Percentiles rank a stretch among this genome's conserved stretches.
Evolutionary conservation across 2,113 vertebrate genomes (phyloP).

Genomic region (Xyrauchen texanus): DNA sequence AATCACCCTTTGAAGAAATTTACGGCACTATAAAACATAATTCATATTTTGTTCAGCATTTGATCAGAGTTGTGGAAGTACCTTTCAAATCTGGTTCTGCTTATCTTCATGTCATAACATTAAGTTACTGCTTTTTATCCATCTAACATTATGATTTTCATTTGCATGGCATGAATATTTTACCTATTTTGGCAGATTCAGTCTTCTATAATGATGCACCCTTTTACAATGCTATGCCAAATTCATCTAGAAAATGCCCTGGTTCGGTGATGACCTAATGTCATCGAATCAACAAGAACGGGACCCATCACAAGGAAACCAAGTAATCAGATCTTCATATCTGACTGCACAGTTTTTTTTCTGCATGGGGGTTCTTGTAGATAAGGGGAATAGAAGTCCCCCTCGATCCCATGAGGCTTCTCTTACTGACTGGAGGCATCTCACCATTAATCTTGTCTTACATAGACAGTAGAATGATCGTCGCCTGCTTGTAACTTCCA

Average conservation of each 20-base stretch:
- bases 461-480: slow-evolving; percentile 15
- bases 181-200: slow-evolving; percentile 8
- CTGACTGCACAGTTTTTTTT: slow-evolving; percentile 1
- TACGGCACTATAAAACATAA: background rate
- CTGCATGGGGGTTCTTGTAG: background rate
- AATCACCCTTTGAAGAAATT: slow-evolving; percentile 40
- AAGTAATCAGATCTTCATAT: slow-evolving; percentile 4
- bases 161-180: slow-evolving; percentile 9
- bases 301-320: background rate
- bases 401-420: slow-evolving; percentile 19
- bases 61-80: background rate
- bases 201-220: slow-evolving; percentile 9
- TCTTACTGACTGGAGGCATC: slow-evolving; percentile 17
- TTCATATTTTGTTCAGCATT: slow-evolving; percentile 26
- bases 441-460: slow-evolving; percentile 24
- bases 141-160: background rate
- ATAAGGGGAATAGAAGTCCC: background rate
- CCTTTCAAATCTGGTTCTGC: background rate
- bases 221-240: no score
- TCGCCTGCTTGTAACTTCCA: slow-evolving; percentile 13
- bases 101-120: background rate
- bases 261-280: no score
- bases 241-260: no score
- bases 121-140: slow-evolving; percentile 8
- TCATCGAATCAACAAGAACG: no score